These are phyloP conservation scores for Tarsius wallacei DNA, from an alignment of 2,797 vertebrate species.

Conservation along the genomic window DNA sequence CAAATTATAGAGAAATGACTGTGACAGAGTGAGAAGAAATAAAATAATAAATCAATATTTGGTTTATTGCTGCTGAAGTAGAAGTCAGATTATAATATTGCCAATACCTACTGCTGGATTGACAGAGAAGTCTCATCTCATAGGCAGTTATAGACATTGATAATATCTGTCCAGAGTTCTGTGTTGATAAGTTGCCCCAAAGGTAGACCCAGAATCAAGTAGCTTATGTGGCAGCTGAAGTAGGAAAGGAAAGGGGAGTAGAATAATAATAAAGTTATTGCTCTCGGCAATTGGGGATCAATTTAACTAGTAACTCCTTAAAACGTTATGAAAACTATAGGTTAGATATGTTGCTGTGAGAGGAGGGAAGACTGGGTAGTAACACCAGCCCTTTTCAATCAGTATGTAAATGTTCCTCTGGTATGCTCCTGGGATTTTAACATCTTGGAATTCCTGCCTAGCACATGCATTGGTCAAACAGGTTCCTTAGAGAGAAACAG, in stretches of 20 bases:
- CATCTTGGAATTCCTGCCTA: background rate
- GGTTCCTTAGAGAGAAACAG: background rate
- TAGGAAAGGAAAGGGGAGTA: background rate
- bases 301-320: background rate
- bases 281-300: background rate
- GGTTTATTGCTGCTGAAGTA: background rate
- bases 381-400: background rate
- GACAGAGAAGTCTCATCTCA: background rate
- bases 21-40: background rate
- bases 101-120: background rate
- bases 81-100: background rate
- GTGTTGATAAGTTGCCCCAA: background rate
- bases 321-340: background rate
- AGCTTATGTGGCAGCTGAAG: background rate
- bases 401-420: background rate
- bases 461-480: background rate
- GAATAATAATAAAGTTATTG: background rate
- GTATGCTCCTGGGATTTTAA: background rate
- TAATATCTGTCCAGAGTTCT: background rate
- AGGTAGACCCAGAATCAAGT: background rate
- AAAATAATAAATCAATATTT: background rate
- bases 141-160: background rate
- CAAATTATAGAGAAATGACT: conserved; percentile 15
- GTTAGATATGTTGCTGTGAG: rapidly evolving
- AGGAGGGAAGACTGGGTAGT: background rate